Conservation (phyloP, 2,797 vertebrate species). For the Fringilla coelebs region DNA sequence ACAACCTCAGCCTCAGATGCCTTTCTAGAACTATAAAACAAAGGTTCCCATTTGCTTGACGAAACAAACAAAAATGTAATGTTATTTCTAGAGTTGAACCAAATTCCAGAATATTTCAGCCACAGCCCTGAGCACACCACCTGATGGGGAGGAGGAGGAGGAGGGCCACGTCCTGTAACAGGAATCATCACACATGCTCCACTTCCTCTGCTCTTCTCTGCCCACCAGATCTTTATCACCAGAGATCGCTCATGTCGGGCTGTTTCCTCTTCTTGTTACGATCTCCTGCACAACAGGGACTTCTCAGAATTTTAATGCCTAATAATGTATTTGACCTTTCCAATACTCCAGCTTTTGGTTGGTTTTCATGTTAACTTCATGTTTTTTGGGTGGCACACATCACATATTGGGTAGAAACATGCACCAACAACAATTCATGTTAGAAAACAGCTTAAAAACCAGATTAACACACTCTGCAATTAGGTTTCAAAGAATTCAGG, state of each 20-base stretch:
- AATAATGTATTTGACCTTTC: constrained; percentile 63
- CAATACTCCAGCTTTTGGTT: constrained; percentile 21
- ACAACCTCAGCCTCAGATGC: not conserved
- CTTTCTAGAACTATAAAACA: not conserved
- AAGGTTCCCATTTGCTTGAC: fast-evolving
- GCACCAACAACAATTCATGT: not conserved
- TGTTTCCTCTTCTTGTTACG: constrained; percentile 71
- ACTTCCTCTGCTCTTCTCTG: constrained; percentile 68
- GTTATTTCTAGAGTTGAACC: not conserved
- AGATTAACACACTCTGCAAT: constrained; percentile 24
- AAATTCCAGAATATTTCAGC: not conserved
- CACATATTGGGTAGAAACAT: not conserved
- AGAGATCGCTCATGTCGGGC: constrained; percentile 52
- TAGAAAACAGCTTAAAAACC: not conserved
- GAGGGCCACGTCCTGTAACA: constrained; percentile 43
- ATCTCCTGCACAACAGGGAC: constrained; percentile 63
- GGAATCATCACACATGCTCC: constrained; percentile 61
- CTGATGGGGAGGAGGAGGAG: constrained; percentile 22
- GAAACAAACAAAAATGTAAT: not conserved
- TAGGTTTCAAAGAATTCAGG: constrained; percentile 60
- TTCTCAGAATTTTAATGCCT: constrained; percentile 68
- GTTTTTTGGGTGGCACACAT: not conserved
- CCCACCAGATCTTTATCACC: constrained; percentile 70
- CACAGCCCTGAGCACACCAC: constrained; percentile 20
- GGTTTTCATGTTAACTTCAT: not conserved